Percentiles rank a stretch among this genome's conserved stretches.
Evolutionary conservation across 2,113 vertebrate genomes (phyloP).

Genomic region (Aldabrachelys gigantea): DNA sequence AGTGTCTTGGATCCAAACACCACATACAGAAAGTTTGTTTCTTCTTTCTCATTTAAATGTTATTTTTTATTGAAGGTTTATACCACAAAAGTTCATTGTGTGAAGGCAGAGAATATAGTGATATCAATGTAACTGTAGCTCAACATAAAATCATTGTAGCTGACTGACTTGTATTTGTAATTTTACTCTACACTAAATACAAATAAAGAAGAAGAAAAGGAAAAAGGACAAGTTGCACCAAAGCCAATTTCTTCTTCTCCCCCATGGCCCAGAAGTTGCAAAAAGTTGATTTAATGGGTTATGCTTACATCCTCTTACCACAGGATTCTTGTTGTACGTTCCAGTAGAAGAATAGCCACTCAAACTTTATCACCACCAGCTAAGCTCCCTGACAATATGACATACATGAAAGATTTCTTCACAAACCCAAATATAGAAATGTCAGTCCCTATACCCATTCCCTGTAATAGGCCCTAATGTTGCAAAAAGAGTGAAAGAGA

Average conservation of each 20-base stretch:
- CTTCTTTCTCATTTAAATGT: background rate
- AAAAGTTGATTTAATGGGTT: background rate
- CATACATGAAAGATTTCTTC: background rate
- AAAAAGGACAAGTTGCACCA: background rate
- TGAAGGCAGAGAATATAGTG: background rate
- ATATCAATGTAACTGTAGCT: background rate
- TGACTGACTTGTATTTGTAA: background rate
- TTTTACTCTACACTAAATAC: background rate
- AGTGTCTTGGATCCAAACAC: background rate
- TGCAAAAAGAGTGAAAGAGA: background rate
- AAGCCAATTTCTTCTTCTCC: background rate
- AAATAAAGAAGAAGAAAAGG: rapidly evolving
- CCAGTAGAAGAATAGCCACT: background rate
- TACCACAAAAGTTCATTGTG: background rate
- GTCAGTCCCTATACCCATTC: too few species aligned
- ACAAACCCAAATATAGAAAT: background rate
- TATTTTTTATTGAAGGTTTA: background rate
- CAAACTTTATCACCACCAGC: background rate
- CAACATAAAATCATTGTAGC: background rate
- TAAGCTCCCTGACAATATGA: background rate
- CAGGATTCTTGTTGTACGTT: background rate
- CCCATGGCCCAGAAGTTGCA: background rate
- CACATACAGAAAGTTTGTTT: background rate
- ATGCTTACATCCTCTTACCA: background rate
- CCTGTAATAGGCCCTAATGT: too few species aligned